These are phyloP conservation scores for Gnathonemus longibarbis DNA, from an alignment of 2,113 vertebrate species.

Conservation along the genomic window DNA sequence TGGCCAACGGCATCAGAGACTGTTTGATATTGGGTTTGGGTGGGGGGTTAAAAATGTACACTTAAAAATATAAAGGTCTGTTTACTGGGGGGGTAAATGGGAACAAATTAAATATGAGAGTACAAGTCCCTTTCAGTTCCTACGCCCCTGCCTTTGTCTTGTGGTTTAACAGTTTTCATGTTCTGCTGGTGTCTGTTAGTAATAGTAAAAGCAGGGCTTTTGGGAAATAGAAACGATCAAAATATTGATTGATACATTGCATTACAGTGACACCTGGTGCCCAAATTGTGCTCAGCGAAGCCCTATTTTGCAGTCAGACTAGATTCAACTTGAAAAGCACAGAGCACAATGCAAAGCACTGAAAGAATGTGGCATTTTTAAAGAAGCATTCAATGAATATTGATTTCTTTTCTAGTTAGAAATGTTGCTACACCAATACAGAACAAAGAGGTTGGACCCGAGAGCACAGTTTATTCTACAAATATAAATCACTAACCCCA, in stretches of 20 bases:
- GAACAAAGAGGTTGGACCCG: neutral
- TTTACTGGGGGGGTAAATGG: neutral
- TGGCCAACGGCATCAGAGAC: neutral
- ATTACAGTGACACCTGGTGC: neutral
- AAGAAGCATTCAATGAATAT: neutral
- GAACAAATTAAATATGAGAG: neutral
- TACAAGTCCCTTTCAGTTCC: neutral
- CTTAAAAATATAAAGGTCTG: no score
- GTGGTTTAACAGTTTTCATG: neutral
- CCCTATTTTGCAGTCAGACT: neutral
- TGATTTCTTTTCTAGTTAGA: neutral
- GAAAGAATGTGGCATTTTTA: neutral
- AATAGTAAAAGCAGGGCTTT: neutral
- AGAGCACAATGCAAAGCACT: neutral
- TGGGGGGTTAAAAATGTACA: no score
- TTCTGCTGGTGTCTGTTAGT: neutral
- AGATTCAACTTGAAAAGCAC: neutral
- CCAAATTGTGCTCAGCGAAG: neutral
- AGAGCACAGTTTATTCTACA: neutral
- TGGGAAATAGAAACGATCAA: neutral
- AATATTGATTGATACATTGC: neutral
- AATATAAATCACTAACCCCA: neutral
- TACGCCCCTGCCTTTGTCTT: neutral
- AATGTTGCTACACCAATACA: neutral
- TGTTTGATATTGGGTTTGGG: neutral